These are phyloP conservation scores for Crossaster papposus DNA, from an alignment of 53 echinoderm and acorn worm genomes.

Conservation along the genomic window DNA sequence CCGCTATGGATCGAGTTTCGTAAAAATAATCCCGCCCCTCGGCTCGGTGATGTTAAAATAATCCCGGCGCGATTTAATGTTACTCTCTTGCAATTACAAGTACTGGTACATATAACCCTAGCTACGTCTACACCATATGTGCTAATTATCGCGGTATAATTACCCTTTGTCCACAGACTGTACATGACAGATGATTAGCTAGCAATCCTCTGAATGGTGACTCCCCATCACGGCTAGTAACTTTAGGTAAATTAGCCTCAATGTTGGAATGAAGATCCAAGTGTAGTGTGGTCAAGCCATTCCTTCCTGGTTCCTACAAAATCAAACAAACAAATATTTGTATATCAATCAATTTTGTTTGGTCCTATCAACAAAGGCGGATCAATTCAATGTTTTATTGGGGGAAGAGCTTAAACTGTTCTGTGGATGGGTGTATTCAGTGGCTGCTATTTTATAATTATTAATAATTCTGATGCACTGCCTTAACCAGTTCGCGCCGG, in stretches of 20 bases:
- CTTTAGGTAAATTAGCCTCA: conserved; percentile 75
- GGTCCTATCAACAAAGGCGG: not conserved
- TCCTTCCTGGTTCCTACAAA: conserved; percentile 58
- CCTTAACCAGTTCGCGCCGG: too few species aligned
- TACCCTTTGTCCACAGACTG: conserved; percentile 90
- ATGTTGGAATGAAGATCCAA: conserved; percentile 78
- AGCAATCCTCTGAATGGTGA: conserved; percentile 90
- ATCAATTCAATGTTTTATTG: too few species aligned
- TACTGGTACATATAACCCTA: not conserved
- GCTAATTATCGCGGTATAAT: not conserved
- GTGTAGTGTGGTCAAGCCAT: conserved; percentile 57
- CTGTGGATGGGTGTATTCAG: too few species aligned
- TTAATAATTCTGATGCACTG: too few species aligned
- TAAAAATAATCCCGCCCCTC: too few species aligned
- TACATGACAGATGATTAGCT: conserved; percentile 92
- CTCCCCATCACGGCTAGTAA: conserved; percentile 71
- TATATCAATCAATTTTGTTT: not conserved
- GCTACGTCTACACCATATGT: not conserved
- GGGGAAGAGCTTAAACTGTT: too few species aligned
- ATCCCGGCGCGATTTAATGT: too few species aligned
- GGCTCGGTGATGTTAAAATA: too few species aligned
- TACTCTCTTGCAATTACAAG: not conserved
- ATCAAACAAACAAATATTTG: not conserved
- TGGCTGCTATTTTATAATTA: too few species aligned
- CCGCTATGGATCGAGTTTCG: too few species aligned